Evolutionary conservation across 1,140 invertebrate species (phyloP), one percentile per base, ranked within the genome.

Genomic region (Drosophila subobscura): DNA sequence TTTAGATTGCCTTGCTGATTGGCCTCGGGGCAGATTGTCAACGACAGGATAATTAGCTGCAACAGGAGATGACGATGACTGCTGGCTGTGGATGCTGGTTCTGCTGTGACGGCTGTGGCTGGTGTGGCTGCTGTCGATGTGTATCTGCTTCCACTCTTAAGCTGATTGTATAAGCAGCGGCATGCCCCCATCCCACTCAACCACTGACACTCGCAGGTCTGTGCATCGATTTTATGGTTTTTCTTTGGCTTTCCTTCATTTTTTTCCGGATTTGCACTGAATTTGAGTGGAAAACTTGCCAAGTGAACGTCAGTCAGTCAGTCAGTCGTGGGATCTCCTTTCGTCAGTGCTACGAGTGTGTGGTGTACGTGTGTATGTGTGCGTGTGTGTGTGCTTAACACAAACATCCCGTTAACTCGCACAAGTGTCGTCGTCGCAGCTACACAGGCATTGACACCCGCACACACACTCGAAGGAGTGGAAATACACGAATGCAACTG

Each of bases 201-300:
- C 50, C 20, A 37, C 58, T 64, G 29, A 40, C 60, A 46, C 55
- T 46, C 23, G 22, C 27, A 47, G 22, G n/a, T 29, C 23, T 33
- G 14, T 65, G 25, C 72, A 77, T 80, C 67, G 80, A 84, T 84
- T 86, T 77, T 86, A 45, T 79, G 60, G 49, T 63, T 72, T 57
- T 59, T 16, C 46, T 16, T 33, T 44, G 46, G 53, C 61, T 41
- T 47, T 47, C 27, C 8, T 40, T 41, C 40, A 42, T 41, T 37
- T 27, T 41, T 60, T 60, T 57, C 29, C 12, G 55, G 60, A 68
- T 65, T 74, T 56, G 25, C 52, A 56, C 29, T 10, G 42, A 57
- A 60, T 45, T 61, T 40, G 45, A 68, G 68, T 54, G 75, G 54
- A 80, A 84, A 76, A 59, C 80, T 72, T 72, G 66, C 46, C 59